phyloP scores from a whole-genome alignment of 2,888 invertebrate species.

The Ochropleura leucogaster region DNA sequence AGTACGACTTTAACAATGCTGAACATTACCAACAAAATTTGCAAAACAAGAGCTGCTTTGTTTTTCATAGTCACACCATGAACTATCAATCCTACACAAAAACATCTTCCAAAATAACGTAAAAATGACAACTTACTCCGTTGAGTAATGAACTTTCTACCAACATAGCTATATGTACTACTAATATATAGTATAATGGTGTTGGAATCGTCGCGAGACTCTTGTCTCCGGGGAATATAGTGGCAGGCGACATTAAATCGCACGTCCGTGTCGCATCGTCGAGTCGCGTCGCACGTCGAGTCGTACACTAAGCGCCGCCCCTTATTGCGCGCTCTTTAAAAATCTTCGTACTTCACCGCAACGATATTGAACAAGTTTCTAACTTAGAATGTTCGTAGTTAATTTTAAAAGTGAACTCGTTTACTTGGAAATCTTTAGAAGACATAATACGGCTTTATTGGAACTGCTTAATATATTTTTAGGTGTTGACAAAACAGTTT shows the following conservation, averaged over 20 bases:
- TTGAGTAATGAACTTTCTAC: constrained; percentile 45
- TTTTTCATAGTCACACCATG: constrained; percentile 18
- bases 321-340: constrained; percentile 71
- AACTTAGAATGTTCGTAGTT: constrained; percentile 57
- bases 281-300: background rate
- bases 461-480: background rate
- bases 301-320: constrained; percentile 34
- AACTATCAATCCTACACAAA: constrained; percentile 19
- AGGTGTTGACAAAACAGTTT: background rate
- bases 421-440: constrained; percentile 39
- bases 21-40: background rate
- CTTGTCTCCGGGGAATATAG: constrained; percentile 63
- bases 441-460: constrained; percentile 2
- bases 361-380: constrained; percentile 73
- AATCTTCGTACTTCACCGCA: constrained; percentile 67
- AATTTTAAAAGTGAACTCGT: constrained; percentile 53
- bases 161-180: constrained; percentile 19
- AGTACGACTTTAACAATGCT: background rate
- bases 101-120: constrained; percentile 21
- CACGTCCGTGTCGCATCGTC: constrained; percentile 50
- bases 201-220: constrained; percentile 52
- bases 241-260: constrained; percentile 71
- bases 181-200: constrained; percentile 34
- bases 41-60: background rate
- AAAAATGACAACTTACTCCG: constrained; percentile 21